Evolutionary conservation across 2,888 invertebrate species (phyloP).

Genomic region (Tubulanus polymorphus): DNA sequence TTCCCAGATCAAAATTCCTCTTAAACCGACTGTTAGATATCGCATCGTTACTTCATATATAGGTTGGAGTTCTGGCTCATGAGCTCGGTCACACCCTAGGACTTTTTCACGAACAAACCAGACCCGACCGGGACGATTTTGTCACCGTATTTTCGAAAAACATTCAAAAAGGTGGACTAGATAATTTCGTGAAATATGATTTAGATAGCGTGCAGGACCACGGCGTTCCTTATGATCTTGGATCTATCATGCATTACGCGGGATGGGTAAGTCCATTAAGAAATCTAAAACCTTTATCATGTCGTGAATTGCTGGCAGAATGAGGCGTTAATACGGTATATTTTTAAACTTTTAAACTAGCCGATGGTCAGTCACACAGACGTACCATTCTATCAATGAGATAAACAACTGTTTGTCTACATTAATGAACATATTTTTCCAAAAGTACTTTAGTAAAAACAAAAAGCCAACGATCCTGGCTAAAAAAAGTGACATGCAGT

Average conservation of each 20-base stretch:
- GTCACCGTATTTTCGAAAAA: constrained; percentile 27
- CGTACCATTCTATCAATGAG: not conserved
- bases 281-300: too few species aligned
- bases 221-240: constrained; percentile 36
- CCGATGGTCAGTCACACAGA: constrained; percentile 1
- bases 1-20: not conserved
- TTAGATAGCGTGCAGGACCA: constrained; percentile 23
- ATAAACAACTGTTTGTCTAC: too few species aligned
- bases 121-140: constrained; percentile 34
- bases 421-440: too few species aligned
- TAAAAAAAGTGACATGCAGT: constrained; percentile 24
- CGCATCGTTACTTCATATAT: not conserved
- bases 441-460: constrained; percentile 22
- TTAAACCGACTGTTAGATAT: not conserved
- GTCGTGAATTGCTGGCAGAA: too few species aligned
- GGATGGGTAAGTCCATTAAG: constrained; percentile 29
- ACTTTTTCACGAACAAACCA: constrained; percentile 40
- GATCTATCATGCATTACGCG: constrained; percentile 43
- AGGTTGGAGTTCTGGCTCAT: constrained; percentile 35
- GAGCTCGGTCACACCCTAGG: constrained; percentile 38
- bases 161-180: constrained; percentile 22
- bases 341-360: not conserved
- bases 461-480: constrained; percentile 25
- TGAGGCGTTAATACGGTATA: not conserved
- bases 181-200: constrained; percentile 31